These are phyloP conservation scores for Odontocolon sp. DNA, from an alignment of 2,888 invertebrate species.

Conservation along the genomic window DNA sequence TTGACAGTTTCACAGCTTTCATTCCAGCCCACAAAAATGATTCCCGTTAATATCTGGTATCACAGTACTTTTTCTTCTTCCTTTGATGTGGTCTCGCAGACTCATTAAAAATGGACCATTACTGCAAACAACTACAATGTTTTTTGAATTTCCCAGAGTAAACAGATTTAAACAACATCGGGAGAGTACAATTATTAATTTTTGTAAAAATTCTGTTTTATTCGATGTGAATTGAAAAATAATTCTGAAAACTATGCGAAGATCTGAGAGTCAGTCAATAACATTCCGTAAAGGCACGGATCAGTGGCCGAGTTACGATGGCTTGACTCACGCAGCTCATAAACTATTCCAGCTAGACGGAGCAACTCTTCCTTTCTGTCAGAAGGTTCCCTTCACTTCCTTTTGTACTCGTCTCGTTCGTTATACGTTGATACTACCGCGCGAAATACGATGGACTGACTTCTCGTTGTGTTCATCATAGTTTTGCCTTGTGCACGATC, in stretches of 20 bases:
- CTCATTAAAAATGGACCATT: no score
- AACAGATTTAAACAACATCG: no score
- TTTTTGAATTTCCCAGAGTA: no score
- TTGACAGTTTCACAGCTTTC: background rate
- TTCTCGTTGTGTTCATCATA: constrained; percentile 61
- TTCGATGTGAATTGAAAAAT: no score
- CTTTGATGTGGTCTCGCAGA: no score
- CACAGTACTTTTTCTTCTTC: no score
- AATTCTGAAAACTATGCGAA: no score
- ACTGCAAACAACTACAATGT: no score
- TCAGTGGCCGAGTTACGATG: background rate
- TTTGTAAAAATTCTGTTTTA: no score
- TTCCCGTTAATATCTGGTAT: no score
- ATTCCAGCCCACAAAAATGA: background rate
- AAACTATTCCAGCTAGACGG: constrained; percentile 9
- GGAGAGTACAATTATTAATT: no score
- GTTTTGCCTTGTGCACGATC: constrained; percentile 24
- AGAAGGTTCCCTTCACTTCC: constrained; percentile 18
- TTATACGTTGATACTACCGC: constrained; percentile 64
- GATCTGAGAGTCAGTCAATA: no score
- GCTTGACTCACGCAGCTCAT: background rate
- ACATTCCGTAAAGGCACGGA: background rate
- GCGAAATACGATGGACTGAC: constrained; percentile 28
- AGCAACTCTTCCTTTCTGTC: constrained; percentile 33
- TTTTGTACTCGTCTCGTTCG: constrained; percentile 67